phyloP scores from a whole-genome alignment of 2,113 vertebrate genomes.

The Noctilio leporinus region DNA sequence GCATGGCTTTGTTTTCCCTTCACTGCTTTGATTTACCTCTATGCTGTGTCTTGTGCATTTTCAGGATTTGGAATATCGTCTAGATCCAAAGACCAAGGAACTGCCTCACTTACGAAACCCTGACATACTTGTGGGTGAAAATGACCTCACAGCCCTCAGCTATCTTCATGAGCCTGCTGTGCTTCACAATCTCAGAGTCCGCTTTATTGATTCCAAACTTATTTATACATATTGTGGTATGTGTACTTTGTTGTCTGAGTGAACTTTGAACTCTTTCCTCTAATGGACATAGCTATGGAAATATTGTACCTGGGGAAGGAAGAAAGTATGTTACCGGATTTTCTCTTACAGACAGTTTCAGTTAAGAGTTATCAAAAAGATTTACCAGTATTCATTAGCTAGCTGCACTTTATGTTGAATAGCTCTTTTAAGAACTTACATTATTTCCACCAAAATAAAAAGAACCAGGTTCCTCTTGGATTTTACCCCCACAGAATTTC shows the following conservation, averaged over 20 bases:
- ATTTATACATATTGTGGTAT: slow-evolving; percentile 99
- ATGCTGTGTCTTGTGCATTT: neutral
- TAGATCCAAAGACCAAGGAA: slow-evolving; percentile 91
- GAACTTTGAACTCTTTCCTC: neutral
- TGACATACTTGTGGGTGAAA: slow-evolving; percentile 97
- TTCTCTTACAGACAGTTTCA: neutral
- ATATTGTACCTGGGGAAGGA: neutral
- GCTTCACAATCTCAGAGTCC: slow-evolving; percentile 96
- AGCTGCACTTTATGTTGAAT: neutral
- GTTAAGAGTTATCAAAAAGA: neutral
- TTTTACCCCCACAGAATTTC: neutral
- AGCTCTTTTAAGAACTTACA: neutral
- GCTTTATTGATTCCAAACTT: slow-evolving; percentile 97
- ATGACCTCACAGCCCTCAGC: slow-evolving; percentile 97
- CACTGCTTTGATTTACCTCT: neutral
- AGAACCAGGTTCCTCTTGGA: neutral
- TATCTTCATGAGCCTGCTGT: slow-evolving; percentile 98
- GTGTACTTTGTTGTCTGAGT: slow-evolving; percentile 42
- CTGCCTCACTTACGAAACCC: slow-evolving; percentile 95
- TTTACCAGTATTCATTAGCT: neutral
- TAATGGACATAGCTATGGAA: neutral
- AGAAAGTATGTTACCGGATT: neutral
- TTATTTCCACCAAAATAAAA: slow-evolving; percentile 5
- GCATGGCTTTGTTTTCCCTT: neutral
- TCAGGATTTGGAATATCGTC: slow-evolving; percentile 87